phyloP scores from a whole-genome alignment of 2,113 vertebrate genomes.

The Oryctolagus cuniculus region mOryCun1.1 NC_091434.1:71565001-71565500 shows the following conservation, averaged over 20 bases:
- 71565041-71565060: neutral
- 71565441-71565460: neutral
- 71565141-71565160: constrained; percentile 4
- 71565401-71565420: neutral
- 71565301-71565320: neutral
- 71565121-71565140: neutral
- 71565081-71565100: constrained; percentile 21
- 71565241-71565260: neutral
- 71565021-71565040: neutral
- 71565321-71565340: neutral
- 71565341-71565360: neutral
- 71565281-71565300: neutral
- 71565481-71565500: neutral
- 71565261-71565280: neutral
- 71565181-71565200: neutral
- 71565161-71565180: neutral
- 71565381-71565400: neutral
- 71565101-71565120: neutral
- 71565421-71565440: neutral
- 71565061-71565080: neutral
- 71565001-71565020: neutral
- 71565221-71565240: neutral
- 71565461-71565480: neutral
- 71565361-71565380: neutral
- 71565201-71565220: neutral